Evolutionary conservation across 2,113 vertebrate species (phyloP).

Genomic region (Dromiciops gliroides): DNA sequence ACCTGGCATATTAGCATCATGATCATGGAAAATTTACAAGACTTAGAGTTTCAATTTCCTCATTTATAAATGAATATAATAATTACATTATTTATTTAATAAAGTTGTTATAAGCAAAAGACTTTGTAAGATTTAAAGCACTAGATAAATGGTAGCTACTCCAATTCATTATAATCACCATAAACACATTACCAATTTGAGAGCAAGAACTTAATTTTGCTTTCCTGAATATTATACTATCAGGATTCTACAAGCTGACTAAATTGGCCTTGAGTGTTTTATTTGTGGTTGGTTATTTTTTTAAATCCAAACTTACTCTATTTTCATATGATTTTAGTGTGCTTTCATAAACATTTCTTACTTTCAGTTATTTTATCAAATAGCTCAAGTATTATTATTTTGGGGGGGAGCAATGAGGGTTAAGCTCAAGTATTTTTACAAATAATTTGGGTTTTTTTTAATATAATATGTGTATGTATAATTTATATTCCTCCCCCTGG

Average conservation of each 20-base stretch:
- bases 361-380: neutral
- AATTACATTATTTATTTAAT: neutral
- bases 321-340: neutral
- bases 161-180: neutral
- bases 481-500: neutral
- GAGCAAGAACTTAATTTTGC: neutral
- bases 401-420: no score
- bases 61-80: neutral
- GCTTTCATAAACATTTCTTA: neutral
- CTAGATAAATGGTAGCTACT: neutral
- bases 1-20: neutral
- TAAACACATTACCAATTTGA: neutral
- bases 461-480: neutral
- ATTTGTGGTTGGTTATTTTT: neutral
- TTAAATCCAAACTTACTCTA: neutral
- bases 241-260: neutral
- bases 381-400: neutral
- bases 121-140: neutral
- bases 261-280: rapidly evolving
- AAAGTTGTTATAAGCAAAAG: neutral
- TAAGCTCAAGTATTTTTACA: no score
- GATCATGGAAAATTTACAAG: neutral
- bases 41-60: neutral
- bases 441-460: neutral
- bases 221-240: neutral